Evolutionary conservation across 2,888 invertebrate species (phyloP), one percentile per base, ranked within the genome.

Genomic region (Drosophila crucigera): DNA sequence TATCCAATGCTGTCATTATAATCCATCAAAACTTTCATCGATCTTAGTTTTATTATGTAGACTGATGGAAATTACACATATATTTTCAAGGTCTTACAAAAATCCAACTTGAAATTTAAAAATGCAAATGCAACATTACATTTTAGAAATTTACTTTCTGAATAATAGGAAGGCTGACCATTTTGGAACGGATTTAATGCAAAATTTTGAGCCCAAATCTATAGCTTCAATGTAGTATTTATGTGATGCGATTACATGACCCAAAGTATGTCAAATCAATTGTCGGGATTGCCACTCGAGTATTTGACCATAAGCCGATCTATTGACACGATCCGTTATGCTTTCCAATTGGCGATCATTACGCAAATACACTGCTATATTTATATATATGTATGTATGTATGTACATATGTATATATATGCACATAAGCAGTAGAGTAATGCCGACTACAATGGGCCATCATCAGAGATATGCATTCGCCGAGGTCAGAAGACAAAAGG

Each of bases 301-400:
- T 33, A 25, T 16, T 47, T 55, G 53, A 43, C 31, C 43, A 35
- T 63, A 50, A 59, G 64, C 43, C 30, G 50, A 63, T 59, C 39
- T 37, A n/a, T 30, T 47, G 37, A 31, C 49, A 58, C 49, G 53
- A 54, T 65, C 65, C 25, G 25, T 9, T 19, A 55, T 65, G 30
- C 50, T 30, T 30, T 6, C n/a, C 33, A 10, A 16, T 56, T 25
- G 61, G 52, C 64, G 62, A 85, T 76, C 76, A 69, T 83, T 89
- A 65, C 83, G 86, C 80, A 88, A 85, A 73, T 65, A 41, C 62
- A 85, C 72, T 58, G 68, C 53, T 22, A 4, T 14, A 49, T 4
- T 1, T 4, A 41, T 14, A 41, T 39, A 22, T n/a, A 30, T 7
- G 2, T 19, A 9, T 31, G 7, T 31, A 7, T 31, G 31, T 31